Conservation (phyloP, 1,140 invertebrate species). For the Hycleus cichorii region DNA sequence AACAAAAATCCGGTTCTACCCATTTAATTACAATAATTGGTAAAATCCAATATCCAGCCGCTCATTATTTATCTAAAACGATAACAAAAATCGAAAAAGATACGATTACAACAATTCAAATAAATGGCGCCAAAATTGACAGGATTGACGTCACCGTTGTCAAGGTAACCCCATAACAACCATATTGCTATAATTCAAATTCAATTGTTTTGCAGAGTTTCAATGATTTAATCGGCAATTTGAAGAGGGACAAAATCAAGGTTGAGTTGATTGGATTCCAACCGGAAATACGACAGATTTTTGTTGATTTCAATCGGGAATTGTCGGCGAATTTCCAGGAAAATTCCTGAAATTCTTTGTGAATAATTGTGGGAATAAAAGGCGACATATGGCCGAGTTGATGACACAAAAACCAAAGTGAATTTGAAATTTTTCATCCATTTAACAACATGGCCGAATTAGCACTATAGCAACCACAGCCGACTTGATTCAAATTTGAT, state of each 20-base stretch:
- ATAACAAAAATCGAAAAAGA: neutral
- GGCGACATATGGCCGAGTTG: no score
- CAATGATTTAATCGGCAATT: no score
- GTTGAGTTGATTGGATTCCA: no score
- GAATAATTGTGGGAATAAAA: no score
- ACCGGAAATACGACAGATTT: no score
- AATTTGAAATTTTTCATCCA: no score
- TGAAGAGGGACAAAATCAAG: no score
- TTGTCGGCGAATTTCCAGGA: neutral
- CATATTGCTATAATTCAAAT: neutral
- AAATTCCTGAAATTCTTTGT: constrained; percentile 1
- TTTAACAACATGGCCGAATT: no score
- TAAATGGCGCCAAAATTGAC: constrained; percentile 25
- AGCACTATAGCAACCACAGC: no score
- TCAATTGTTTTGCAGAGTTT: constrained; percentile 21
- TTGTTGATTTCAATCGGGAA: neutral
- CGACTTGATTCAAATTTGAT: no score
- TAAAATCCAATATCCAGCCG: constrained; percentile 55
- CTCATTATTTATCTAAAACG: constrained; percentile 44
- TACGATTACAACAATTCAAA: neutral
- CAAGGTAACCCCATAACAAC: constrained; percentile 17
- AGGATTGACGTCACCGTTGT: constrained; percentile 54
- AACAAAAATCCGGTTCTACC: constrained; percentile 28
- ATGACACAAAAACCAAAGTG: no score
- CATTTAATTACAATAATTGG: constrained; percentile 49